Percentiles rank a stretch among this genome's conserved stretches.
These are phyloP conservation scores for Drosophila mimica DNA, from an alignment of 2,888 invertebrate genomes.

Conservation along the genomic window DNA sequence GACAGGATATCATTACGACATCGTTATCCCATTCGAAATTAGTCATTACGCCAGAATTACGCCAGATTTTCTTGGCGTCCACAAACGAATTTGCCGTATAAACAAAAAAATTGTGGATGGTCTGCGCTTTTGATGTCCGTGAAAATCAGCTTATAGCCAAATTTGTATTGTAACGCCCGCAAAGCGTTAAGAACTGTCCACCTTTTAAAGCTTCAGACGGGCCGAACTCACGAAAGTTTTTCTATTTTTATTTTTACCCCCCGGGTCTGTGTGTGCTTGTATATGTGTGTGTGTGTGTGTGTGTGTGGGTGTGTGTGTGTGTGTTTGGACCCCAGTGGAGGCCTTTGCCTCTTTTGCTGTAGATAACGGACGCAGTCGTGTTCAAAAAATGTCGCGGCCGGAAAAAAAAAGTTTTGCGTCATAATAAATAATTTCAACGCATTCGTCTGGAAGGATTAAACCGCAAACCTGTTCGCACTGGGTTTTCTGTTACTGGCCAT, in stretches of 20 bases:
- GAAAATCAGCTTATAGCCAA: constrained; percentile 54
- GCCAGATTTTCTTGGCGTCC: constrained; percentile 5
- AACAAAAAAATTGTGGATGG: constrained; percentile 9
- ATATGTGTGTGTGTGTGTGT: background rate
- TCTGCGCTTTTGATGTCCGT: constrained; percentile 48
- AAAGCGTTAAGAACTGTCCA: constrained; percentile 31
- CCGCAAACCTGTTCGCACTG: constrained; percentile 31
- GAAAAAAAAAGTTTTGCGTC: constrained; percentile 76
- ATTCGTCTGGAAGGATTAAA: constrained; percentile 82
- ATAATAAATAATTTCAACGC: constrained; percentile 78
- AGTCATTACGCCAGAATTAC: constrained; percentile 49
- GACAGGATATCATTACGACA: constrained; percentile 63
- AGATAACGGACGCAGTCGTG: constrained; percentile 64
- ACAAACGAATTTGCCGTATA: constrained; percentile 44
- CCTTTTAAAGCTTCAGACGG: constrained; percentile 56
- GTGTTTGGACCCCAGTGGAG: constrained; percentile 36
- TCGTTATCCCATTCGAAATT: constrained; percentile 56
- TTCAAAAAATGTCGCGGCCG: constrained; percentile 58
- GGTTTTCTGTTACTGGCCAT: constrained; percentile 20
- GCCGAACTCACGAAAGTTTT: constrained; percentile 39
- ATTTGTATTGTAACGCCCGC: constrained; percentile 42
- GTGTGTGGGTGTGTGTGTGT: constrained; percentile 7
- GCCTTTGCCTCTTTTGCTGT: constrained; percentile 56
- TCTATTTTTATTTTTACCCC: constrained; percentile 49
- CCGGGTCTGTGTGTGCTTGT: constrained; percentile 3